Conservation (phyloP, 2,888 invertebrate species). For the Oscheius sp. region DNA sequence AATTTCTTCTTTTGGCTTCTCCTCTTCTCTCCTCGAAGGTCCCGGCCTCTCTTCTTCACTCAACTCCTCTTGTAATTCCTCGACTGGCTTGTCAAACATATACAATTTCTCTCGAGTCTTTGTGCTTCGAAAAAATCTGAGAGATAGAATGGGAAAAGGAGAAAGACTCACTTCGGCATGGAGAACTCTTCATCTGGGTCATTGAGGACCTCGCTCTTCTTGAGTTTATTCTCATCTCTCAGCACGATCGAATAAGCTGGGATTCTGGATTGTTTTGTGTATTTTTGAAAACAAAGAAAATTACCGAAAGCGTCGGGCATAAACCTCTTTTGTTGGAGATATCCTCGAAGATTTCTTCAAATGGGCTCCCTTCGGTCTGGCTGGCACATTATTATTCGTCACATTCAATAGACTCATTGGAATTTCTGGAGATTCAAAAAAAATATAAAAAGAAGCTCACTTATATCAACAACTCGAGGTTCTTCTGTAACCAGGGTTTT, state of each 20-base stretch:
- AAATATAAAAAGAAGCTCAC: not conserved
- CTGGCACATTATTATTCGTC: conserved; percentile 4
- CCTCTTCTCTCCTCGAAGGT: conserved; percentile 2
- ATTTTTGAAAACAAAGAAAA: too few species aligned
- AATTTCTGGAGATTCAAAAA: not conserved
- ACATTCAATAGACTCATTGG: conserved; percentile 13
- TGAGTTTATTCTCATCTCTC: conserved; percentile 17
- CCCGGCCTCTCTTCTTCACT: conserved; percentile 33
- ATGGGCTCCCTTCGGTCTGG: not conserved
- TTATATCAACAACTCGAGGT: conserved; percentile 25
- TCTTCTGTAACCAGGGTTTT: conserved; percentile 7
- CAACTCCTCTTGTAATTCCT: conserved; percentile 29
- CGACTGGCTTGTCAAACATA: conserved; percentile 38
- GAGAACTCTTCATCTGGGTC: not conserved
- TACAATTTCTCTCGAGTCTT: conserved; percentile 21
- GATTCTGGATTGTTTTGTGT: too few species aligned
- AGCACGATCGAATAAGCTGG: conserved; percentile 30
- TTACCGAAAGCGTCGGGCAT: conserved; percentile 17
- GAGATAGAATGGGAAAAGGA: not conserved
- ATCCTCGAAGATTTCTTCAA: conserved; percentile 20
- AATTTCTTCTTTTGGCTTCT: conserved; percentile 3
- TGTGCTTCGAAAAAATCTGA: not conserved
- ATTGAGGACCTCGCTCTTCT: not conserved
- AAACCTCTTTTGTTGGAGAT: conserved; percentile 21
- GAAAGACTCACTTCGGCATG: conserved; percentile 18